Evolutionary conservation across 2,113 vertebrate species (phyloP).

Genomic region (Vicugna pacos): DNA sequence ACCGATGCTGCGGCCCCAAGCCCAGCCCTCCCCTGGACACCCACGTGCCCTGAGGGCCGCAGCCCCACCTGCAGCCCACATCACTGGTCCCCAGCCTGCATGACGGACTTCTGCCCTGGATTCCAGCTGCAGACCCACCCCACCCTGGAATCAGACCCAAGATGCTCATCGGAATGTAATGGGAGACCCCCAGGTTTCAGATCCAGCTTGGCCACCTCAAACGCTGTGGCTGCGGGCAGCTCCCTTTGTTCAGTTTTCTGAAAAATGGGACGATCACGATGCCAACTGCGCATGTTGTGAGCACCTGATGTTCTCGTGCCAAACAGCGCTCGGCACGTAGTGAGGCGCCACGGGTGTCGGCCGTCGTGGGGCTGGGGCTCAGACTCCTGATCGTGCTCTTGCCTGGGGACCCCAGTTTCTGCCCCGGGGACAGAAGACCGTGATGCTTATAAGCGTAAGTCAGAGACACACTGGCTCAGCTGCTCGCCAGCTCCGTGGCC

Average conservation of each 20-base stretch:
- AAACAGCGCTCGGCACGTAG: rapidly evolving
- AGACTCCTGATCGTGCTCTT: background rate
- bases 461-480: background rate
- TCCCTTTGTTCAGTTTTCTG: background rate
- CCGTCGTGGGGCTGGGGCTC: rapidly evolving
- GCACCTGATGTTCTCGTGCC: rapidly evolving
- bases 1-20: background rate
- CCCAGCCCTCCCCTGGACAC: background rate
- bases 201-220: background rate
- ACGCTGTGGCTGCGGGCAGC: background rate
- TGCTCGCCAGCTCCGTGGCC: rapidly evolving
- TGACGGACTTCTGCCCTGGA: rapidly evolving
- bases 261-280: rapidly evolving
- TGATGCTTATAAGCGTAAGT: rapidly evolving
- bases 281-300: rapidly evolving
- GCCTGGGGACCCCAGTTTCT: background rate
- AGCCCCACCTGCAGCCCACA: background rate
- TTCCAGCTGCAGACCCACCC: background rate
- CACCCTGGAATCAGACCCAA: too few relatives aligned
- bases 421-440: rapidly evolving
- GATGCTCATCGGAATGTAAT: rapidly evolving
- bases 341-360: rapidly evolving
- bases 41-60: background rate
- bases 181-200: rapidly evolving
- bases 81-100: rapidly evolving